phyloP scores from a whole-genome alignment of 1,140 invertebrate genomes.

The Pseudomyrmex dendroicus region DNA sequence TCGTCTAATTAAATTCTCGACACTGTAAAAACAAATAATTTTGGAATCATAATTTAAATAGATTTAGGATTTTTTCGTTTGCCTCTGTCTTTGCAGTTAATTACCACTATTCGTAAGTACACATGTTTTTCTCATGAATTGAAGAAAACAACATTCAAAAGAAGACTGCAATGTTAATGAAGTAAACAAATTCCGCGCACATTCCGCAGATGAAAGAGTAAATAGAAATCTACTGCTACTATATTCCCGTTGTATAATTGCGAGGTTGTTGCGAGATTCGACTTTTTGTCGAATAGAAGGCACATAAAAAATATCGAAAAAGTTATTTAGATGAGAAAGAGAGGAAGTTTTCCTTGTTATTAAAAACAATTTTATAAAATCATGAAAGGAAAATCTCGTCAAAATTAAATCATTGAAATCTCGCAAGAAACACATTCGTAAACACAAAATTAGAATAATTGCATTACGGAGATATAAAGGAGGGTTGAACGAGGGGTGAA shows the following conservation, averaged over 20 bases:
- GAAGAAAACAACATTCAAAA: constrained; percentile 3
- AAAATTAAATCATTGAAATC: background rate
- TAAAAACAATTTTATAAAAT: background rate
- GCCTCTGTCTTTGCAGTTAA: background rate
- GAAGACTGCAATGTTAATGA: background rate
- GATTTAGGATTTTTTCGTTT: background rate
- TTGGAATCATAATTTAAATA: background rate
- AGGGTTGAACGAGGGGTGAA: background rate
- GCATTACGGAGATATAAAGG: background rate
- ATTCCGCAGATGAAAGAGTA: constrained; percentile 67
- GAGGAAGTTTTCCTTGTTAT: no score
- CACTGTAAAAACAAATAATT: background rate
- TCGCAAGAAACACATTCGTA: background rate
- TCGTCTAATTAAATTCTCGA: background rate
- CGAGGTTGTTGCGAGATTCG: constrained; percentile 32
- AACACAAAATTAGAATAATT: background rate
- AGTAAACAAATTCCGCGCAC: constrained; percentile 30
- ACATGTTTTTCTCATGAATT: background rate
- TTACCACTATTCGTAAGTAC: background rate
- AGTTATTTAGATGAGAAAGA: background rate
- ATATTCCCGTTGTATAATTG: constrained; percentile 39
- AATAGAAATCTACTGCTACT: constrained; percentile 67
- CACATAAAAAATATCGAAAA: constrained; percentile 17
- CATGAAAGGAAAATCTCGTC: background rate
- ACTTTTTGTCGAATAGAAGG: constrained; percentile 2